These are phyloP conservation scores for Anser brachyrhynchus DNA, from an alignment of 2,113 vertebrate species.

Conservation along the genomic window DNA sequence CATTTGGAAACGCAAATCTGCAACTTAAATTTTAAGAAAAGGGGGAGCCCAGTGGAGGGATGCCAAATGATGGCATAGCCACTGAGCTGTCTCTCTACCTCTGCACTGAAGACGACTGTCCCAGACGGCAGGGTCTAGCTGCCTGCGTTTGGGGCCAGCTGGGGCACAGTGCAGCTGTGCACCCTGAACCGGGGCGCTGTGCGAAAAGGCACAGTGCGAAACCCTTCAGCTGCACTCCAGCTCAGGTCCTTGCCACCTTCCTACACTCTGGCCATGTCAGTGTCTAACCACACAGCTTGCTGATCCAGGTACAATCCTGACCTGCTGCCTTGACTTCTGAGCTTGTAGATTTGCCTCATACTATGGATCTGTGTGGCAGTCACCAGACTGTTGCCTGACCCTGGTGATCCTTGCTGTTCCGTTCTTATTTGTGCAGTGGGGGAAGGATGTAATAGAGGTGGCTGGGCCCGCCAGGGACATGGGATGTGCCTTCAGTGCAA, in stretches of 20 bases:
- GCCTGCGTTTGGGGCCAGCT: rapidly evolving
- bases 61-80: neutral
- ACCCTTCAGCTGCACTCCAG: neutral
- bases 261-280: neutral
- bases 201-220: neutral
- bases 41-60: neutral
- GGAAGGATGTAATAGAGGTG: neutral
- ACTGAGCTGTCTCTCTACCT: neutral
- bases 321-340: neutral
- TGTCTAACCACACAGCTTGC: neutral
- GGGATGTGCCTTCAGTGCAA: neutral
- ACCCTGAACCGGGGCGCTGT: neutral
- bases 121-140: neutral
- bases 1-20: neutral
- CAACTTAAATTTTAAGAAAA: neutral
- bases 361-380: neutral
- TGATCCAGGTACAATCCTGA: neutral
- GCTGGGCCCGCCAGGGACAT: neutral
- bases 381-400: neutral
- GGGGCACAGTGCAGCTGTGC: neutral
- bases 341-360: neutral
- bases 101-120: neutral
- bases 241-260: neutral
- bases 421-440: neutral
- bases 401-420: neutral